Evolutionary conservation across 2,113 vertebrate species (phyloP).

Genomic region (Ranitomeya variabilis): DNA sequence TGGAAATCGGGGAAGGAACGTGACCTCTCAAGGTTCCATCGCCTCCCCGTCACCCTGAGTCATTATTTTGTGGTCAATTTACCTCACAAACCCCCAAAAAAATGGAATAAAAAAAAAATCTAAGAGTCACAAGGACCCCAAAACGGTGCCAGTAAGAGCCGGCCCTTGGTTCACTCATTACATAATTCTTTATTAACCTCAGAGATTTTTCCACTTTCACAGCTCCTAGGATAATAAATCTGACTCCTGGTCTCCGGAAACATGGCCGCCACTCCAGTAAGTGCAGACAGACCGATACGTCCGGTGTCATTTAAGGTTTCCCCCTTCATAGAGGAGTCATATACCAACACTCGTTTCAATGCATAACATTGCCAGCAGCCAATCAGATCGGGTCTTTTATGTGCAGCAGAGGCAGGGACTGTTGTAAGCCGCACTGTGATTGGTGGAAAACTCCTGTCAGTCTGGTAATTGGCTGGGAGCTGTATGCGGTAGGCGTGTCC

Average conservation of each 20-base stretch:
- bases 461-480: background rate
- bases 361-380: background rate
- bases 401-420: rapidly evolving
- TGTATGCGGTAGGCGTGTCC: background rate
- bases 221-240: background rate
- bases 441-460: background rate
- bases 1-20: no score
- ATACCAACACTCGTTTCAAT: slow-evolving; percentile 20
- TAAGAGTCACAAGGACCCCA: no score
- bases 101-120: no score
- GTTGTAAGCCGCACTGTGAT: background rate
- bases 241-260: background rate
- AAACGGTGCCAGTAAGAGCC: no score
- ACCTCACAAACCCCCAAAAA: no score
- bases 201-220: background rate
- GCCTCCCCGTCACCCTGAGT: no score
- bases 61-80: no score
- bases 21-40: no score
- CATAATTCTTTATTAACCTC: background rate
- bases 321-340: background rate
- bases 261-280: background rate
- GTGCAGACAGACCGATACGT: background rate
- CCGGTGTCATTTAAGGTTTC: background rate
- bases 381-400: background rate
- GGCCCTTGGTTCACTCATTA: no score